These are phyloP conservation scores for Tanypteryx hageni DNA, from an alignment of 2,888 invertebrate species.

Conservation along the genomic window DNA sequence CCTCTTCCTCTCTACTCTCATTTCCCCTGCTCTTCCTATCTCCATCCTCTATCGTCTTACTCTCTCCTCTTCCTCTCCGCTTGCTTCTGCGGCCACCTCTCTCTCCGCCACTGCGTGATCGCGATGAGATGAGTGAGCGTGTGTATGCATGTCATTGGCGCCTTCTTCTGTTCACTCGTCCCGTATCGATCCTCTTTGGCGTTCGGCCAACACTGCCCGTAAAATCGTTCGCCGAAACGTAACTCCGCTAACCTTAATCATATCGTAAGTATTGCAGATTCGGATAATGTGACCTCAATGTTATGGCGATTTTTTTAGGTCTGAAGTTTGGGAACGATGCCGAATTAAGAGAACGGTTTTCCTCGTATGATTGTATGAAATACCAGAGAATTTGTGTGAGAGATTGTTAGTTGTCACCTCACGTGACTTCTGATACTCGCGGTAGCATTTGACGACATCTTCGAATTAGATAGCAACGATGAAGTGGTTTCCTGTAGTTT, in stretches of 20 bases:
- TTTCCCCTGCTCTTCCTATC: too few species aligned
- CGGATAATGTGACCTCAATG: background rate
- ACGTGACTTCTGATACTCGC: too few species aligned
- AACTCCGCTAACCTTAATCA: background rate
- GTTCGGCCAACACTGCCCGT: slow-evolving; percentile 76
- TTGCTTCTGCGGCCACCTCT: background rate
- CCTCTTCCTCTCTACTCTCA: background rate
- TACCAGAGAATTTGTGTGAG: background rate
- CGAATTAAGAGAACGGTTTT: too few species aligned
- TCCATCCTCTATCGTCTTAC: background rate
- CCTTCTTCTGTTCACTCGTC: slow-evolving; percentile 63
- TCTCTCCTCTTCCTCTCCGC: background rate
- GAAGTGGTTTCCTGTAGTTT: too few species aligned
- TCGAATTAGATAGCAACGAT: too few species aligned
- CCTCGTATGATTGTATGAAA: background rate
- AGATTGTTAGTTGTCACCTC: background rate
- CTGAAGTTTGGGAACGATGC: background rate
- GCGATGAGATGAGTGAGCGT: slow-evolving; percentile 41
- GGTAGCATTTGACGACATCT: too few species aligned
- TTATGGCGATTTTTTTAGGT: background rate
- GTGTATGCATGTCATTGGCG: slow-evolving; percentile 65
- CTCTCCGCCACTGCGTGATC: background rate
- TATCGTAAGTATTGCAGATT: background rate
- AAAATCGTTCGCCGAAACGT: slow-evolving; percentile 71
- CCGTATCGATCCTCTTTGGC: slow-evolving; percentile 78